These are phyloP conservation scores for Eutrigla gurnardus DNA, from an alignment of 2,797 vertebrate species.

Conservation along the genomic window DNA sequence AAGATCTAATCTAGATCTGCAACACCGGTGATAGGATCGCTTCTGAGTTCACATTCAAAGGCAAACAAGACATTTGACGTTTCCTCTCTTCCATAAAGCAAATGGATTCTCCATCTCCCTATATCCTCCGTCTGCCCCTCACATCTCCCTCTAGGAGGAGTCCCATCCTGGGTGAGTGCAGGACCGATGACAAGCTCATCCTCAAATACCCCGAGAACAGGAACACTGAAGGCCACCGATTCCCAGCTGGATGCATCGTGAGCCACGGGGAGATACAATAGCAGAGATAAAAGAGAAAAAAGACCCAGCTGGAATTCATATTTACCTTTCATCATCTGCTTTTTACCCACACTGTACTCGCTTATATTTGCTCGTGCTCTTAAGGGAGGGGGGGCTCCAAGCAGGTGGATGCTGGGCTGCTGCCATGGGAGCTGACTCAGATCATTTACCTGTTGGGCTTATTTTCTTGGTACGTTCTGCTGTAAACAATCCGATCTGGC, in stretches of 20 bases:
- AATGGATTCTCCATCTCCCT: conserved; percentile 12
- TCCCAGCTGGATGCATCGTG: conserved; percentile 34
- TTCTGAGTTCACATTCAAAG: background rate
- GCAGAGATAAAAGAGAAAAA: conserved; percentile 41
- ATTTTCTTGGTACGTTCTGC: conserved; percentile 49
- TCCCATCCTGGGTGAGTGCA: conserved; percentile 44
- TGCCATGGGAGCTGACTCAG: conserved; percentile 59
- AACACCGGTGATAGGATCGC: background rate
- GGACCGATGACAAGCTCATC: conserved; percentile 60
- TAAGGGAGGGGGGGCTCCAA: conserved; percentile 37
- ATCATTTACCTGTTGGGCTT: conserved; percentile 51
- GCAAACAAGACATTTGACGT: background rate
- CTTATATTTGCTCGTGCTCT: conserved; percentile 50
- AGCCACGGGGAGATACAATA: conserved; percentile 42
- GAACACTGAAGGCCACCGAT: conserved; percentile 43
- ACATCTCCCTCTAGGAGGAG: conserved; percentile 34
- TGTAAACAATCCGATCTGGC: conserved; percentile 42
- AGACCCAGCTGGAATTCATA: conserved; percentile 58
- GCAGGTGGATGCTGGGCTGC: conserved; percentile 56
- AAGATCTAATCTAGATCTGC: background rate
- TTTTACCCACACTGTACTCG: conserved; percentile 52
- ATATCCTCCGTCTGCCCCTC: conserved; percentile 31
- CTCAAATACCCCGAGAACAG: conserved; percentile 28
- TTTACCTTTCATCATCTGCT: conserved; percentile 72
- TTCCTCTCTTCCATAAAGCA: conserved; percentile 9